These are phyloP conservation scores for Umimayanthus chanpuru DNA, from an alignment of 92 coral and sea anemone genomes.

Conservation along the genomic window DNA sequence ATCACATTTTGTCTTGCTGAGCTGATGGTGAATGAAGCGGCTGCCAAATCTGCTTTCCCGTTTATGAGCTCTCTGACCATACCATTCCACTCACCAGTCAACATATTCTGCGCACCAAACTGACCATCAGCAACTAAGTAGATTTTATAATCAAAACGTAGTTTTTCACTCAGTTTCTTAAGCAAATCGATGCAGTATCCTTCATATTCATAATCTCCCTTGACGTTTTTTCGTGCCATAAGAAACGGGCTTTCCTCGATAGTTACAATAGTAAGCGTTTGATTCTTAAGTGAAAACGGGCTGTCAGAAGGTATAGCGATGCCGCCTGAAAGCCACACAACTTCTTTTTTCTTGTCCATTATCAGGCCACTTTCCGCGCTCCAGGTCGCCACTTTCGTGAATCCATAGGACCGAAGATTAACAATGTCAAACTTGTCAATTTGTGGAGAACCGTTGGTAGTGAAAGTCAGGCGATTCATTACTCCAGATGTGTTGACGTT, in stretches of 20 bases:
- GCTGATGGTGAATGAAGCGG: conserved; percentile 86
- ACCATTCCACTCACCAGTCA: conserved; percentile 90
- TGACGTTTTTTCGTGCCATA: conserved; percentile 28
- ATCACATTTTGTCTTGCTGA: conserved; percentile 79
- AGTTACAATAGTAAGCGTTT: conserved; percentile 75
- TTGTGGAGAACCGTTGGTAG: conserved; percentile 57
- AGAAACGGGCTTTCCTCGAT: conserved; percentile 79
- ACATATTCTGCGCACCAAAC: conserved; percentile 70
- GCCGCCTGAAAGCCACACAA: conserved; percentile 81
- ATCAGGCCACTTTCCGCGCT: conserved; percentile 57
- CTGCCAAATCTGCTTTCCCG: conserved; percentile 84
- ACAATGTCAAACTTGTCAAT: conserved; percentile 73
- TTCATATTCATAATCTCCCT: conserved; percentile 48
- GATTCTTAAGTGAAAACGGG: conserved; percentile 63
- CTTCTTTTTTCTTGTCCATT: conserved; percentile 75
- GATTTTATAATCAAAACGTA: conserved; percentile 72
- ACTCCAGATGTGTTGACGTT: conserved; percentile 74
- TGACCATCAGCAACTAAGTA: conserved; percentile 72
- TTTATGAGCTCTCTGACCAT: conserved; percentile 76
- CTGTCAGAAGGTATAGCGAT: conserved; percentile 64
- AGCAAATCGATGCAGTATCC: conserved; percentile 89
- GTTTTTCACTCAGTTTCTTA: conserved; percentile 63
- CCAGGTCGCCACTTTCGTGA: conserved; percentile 82
- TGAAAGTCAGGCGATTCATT: conserved; percentile 59
- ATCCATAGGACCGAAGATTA: conserved; percentile 81